Base-by-base conservation (phyloP, 2,113 vertebrate genomes). In the Urocolius indicus region DNA sequence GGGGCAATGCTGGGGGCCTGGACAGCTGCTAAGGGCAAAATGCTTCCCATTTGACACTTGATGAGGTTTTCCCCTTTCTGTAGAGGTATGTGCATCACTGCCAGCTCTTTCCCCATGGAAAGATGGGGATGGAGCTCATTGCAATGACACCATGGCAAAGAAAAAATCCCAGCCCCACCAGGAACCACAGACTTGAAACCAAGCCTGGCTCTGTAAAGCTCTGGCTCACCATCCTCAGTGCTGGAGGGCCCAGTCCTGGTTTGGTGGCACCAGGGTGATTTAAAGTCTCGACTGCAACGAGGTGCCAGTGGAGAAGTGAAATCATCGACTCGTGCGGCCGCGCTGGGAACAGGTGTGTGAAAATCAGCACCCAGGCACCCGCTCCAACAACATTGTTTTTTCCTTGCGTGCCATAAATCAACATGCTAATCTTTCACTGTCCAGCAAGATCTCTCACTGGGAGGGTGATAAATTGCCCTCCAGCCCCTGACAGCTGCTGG, bases 401-500 rank as follows among this genome's bases (percentile, higher is more conserved):
- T 36, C 94, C 91, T 90, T 66, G 92, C 34, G 58, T 85, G 90
- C 98, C 97, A 98, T 98, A 98, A 98, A 98, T 99, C 98, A 98
- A 97, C 32, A 36, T 29, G 59, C 97, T 96, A 97, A 98, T 98
- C 98, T 97, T 98, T 98, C 98, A 98, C 97, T 98, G 96, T 98
- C 98, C 97, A 23, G 96, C 26, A 45, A 96, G 97, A 97, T 97
- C 98, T 97, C 97, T 97, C 94, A 82, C 88, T 96, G 97, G 92
- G 95, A 95, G 89, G 75, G 82, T 98, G 98, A 98, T 97, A 97
- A 98, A 99, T 98, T 97, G 98, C 97, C 97, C 97, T 97, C 97
- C 84, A 89, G 93, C 97, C 97, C 77, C 96, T 98, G 98, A 98
- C 98, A 98, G 97, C 98, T 97, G 98, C 98, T 98, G 98, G 94